These are phyloP conservation scores for Spodoptera exigua DNA, from an alignment of 2,888 invertebrate genomes.

Conservation along the genomic window DNA sequence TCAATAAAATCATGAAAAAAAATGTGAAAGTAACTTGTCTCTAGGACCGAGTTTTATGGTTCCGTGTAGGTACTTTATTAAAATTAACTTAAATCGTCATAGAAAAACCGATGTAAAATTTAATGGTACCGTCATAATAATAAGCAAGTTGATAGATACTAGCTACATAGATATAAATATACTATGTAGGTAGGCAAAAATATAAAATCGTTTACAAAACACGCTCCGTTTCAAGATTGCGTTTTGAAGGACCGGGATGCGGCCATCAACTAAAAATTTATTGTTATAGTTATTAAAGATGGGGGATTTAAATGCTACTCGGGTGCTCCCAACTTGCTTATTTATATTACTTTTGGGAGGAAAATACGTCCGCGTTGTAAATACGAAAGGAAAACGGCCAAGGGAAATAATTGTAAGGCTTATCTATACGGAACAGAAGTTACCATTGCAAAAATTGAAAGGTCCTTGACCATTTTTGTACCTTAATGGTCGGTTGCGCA, in stretches of 20 bases:
- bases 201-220: slow-evolving; percentile 43
- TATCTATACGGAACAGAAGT: slow-evolving; percentile 50
- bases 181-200: slow-evolving; percentile 34
- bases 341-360: slow-evolving; percentile 38
- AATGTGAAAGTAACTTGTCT: slow-evolving; percentile 74
- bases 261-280: slow-evolving; percentile 51
- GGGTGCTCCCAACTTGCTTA: slow-evolving; percentile 32
- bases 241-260: slow-evolving; percentile 43
- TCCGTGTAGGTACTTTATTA: slow-evolving; percentile 29
- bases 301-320: slow-evolving; percentile 48
- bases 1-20: slow-evolving; percentile 66
- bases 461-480: slow-evolving; percentile 58
- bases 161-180: slow-evolving; percentile 4
- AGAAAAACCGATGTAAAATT: slow-evolving; percentile 28
- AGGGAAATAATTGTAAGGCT: slow-evolving; percentile 36
- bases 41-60: slow-evolving; percentile 55
- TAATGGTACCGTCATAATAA: slow-evolving; percentile 22
- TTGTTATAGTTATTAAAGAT: slow-evolving; percentile 51
- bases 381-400: slow-evolving; percentile 44
- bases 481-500: slow-evolving; percentile 71
- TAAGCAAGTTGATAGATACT: slow-evolving; percentile 4
- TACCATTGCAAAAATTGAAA: slow-evolving; percentile 14
- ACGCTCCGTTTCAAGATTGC: slow-evolving; percentile 40
- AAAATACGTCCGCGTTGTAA: slow-evolving; percentile 30
- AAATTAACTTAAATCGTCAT: too few species aligned